Evolutionary conservation across 2,113 vertebrate species (phyloP).

Genomic region (Gobius niger): DNA sequence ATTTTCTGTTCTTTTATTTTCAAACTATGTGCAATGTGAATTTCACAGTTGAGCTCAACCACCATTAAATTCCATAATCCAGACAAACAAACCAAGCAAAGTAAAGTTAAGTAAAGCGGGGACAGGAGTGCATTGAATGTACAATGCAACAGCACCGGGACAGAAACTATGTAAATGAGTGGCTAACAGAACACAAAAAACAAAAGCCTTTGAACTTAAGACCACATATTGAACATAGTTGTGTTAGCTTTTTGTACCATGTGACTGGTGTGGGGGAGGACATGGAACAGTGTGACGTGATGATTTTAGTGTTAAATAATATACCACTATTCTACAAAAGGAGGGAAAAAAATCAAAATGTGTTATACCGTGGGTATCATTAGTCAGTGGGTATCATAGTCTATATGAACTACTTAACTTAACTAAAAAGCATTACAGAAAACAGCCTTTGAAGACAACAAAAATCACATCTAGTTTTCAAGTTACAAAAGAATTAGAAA

Average conservation of each 20-base stretch:
- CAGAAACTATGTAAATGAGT: slow-evolving; percentile 32
- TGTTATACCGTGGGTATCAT: slow-evolving; percentile 42
- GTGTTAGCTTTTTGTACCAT: slow-evolving; percentile 58
- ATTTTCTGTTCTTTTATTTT: slow-evolving; percentile 76
- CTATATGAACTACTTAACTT: slow-evolving; percentile 58
- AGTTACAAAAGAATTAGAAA: slow-evolving; percentile 88
- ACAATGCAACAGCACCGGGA: slow-evolving; percentile 62
- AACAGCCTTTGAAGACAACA: slow-evolving; percentile 61
- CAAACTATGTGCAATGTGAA: slow-evolving; percentile 83
- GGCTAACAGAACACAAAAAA: slow-evolving; percentile 30
- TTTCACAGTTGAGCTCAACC: slow-evolving; percentile 83
- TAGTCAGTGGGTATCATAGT: slow-evolving; percentile 34
- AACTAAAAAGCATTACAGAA: slow-evolving; percentile 65
- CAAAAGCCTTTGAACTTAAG: slow-evolving; percentile 7
- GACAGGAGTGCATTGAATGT: slow-evolving; percentile 41
- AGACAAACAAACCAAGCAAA: slow-evolving; percentile 41
- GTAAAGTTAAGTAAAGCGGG: slow-evolving; percentile 45
- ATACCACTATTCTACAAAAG: slow-evolving; percentile 50
- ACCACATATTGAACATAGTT: slow-evolving; percentile 31
- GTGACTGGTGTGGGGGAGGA: slow-evolving; percentile 66
- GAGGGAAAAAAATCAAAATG: slow-evolving; percentile 28
- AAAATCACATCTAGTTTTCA: slow-evolving; percentile 75
- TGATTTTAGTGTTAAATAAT: slow-evolving; percentile 61
- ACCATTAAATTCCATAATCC: slow-evolving; percentile 71
- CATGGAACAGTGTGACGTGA: slow-evolving; percentile 51